Percentiles rank a stretch among this genome's conserved stretches.
Evolutionary conservation across 2,113 vertebrate species (phyloP).

Genomic region (Canis aureus): DNA sequence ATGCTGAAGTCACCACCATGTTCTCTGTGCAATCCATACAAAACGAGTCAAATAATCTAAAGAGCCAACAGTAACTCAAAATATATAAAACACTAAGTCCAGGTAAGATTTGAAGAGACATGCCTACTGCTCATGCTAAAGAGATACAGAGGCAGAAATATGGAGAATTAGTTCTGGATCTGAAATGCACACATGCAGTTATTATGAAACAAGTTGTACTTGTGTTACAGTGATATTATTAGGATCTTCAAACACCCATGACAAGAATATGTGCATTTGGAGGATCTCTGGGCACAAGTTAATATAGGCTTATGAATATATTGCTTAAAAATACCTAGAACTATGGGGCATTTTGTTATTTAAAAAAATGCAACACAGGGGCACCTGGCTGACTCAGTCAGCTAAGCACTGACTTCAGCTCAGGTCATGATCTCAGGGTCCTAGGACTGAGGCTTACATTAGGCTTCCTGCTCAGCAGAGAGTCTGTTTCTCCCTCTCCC

Average conservation of each 20-base stretch:
- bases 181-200: background rate
- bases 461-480: background rate
- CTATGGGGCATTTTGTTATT: conserved; percentile 5
- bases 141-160: background rate
- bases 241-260: background rate
- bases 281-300: background rate
- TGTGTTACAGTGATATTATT: background rate
- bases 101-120: background rate
- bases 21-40: background rate
- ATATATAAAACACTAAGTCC: background rate
- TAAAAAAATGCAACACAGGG: conserved; percentile 35
- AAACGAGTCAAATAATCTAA: background rate
- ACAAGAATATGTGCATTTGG: background rate
- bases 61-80: background rate
- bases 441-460: background rate
- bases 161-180: background rate
- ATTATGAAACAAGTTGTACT: background rate
- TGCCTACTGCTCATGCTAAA: background rate
- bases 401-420: background rate
- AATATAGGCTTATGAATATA: background rate
- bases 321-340: conserved; percentile 57
- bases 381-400: background rate
- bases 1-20: no score
- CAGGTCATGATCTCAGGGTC: background rate
- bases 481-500: background rate